These are phyloP conservation scores for Phoeniculus purpureus DNA, from an alignment of 2,797 vertebrate genomes.

Conservation along the genomic window DNA sequence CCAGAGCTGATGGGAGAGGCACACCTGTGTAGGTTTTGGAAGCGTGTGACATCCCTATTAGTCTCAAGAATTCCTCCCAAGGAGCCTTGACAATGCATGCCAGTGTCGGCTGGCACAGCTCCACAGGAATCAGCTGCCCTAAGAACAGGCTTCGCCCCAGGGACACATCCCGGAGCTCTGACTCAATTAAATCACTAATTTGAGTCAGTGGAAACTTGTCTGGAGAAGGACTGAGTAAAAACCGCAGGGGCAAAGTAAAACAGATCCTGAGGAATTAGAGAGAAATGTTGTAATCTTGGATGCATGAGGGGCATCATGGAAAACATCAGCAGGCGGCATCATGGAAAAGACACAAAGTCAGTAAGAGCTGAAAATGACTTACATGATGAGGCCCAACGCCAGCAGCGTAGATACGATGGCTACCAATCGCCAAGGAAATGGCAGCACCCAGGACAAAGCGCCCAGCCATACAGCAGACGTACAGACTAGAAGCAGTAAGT, in stretches of 20 bases:
- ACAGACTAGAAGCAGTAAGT: neutral
- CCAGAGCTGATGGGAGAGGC: neutral
- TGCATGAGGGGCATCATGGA: neutral
- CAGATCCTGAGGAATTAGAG: neutral
- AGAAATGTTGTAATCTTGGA: neutral
- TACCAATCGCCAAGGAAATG: neutral
- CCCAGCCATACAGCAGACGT: neutral
- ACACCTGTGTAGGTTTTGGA: neutral
- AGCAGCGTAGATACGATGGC: fast-evolving
- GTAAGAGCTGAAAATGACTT: neutral
- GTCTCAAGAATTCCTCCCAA: neutral
- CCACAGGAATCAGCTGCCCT: neutral
- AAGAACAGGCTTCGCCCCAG: neutral
- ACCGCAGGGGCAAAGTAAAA: conserved; percentile 14
- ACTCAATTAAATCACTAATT: conserved; percentile 9
- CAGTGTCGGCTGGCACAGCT: neutral
- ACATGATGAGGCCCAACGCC: neutral
- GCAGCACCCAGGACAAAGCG: neutral
- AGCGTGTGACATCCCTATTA: neutral
- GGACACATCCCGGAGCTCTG: neutral
- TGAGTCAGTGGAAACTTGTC: conserved; percentile 46
- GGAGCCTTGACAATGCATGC: neutral
- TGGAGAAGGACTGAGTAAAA: conserved; percentile 37
- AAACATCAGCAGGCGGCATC: neutral
- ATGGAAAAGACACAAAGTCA: neutral